Conservation (phyloP, 2,888 invertebrate genomes). For the Drosophila mercatorum region DNA sequence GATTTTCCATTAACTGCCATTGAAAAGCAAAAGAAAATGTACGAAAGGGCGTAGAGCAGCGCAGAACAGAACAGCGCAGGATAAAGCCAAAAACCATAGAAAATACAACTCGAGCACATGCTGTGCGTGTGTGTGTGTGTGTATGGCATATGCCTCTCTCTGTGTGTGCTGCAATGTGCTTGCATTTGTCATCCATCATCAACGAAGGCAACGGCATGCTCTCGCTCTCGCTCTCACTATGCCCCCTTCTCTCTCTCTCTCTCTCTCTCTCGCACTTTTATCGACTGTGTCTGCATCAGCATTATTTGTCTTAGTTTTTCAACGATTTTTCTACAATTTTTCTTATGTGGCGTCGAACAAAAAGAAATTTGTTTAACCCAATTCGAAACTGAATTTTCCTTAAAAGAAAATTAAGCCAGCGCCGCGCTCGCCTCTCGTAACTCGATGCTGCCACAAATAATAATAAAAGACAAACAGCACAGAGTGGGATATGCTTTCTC, state of each 20-base stretch:
- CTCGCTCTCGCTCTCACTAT: not conserved
- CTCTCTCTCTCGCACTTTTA: slow-evolving; percentile 14
- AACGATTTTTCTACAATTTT: slow-evolving; percentile 30
- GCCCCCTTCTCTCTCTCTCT: not conserved
- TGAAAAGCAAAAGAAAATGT: slow-evolving; percentile 43
- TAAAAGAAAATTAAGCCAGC: slow-evolving; percentile 16
- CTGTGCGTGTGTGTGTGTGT: slow-evolving; percentile 16
- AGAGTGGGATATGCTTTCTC: slow-evolving; percentile 23
- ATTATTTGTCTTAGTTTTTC: slow-evolving; percentile 57
- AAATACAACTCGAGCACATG: slow-evolving; percentile 27
- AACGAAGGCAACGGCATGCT: slow-evolving; percentile 36
- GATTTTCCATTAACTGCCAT: slow-evolving; percentile 80
- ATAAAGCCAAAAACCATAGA: slow-evolving; percentile 34
- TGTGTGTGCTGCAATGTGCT: slow-evolving; percentile 36
- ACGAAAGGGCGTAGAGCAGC: slow-evolving; percentile 20
- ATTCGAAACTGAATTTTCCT: slow-evolving; percentile 54
- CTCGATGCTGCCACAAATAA: slow-evolving; percentile 33
- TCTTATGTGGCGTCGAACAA: slow-evolving; percentile 16
- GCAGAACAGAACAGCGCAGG: slow-evolving; percentile 19
- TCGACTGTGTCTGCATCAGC: slow-evolving; percentile 39
- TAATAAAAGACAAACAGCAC: slow-evolving; percentile 31
- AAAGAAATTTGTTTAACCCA: slow-evolving; percentile 58
- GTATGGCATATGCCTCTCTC: slow-evolving; percentile 1
- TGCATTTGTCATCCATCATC: slow-evolving; percentile 77
- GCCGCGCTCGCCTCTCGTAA: slow-evolving; percentile 23